Evolutionary conservation across 2,797 vertebrate species (phyloP), one percentile per base, ranked within the genome.

Genomic region (Liparis tanakae): DNA sequence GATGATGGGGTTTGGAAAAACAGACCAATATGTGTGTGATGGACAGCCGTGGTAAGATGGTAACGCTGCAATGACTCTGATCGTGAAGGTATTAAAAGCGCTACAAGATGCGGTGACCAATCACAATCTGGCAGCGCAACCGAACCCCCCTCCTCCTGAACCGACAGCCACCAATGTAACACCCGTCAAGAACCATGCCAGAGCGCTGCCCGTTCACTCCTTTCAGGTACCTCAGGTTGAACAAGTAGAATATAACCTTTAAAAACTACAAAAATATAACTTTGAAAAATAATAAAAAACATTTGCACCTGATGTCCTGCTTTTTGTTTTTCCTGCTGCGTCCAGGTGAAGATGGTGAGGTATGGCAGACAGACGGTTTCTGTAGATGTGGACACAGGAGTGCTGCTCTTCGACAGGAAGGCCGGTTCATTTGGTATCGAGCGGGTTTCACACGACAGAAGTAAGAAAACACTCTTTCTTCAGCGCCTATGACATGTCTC

Each of bases 51-150:
- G 10, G 10, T 61, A 7, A 8, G 0, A 25, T 17, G 61, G 1
- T 74, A 63, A 72, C 41, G 15, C 10, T 48, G 9, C 6, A 12
- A 18, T 56, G 70, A 37, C 2, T 76, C 43, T 86, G 22, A 44
- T 36, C 37, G 7, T 74, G 0, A 79, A 96, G 95, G 95, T 96
- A 54, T 82, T 95, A 46, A 93, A 93, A 82, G 95, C 94, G 1
- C 88, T 96, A 33, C 94, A 95, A 83, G 94, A 95, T 56, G 94
- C 95, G 2, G 92, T 95, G 70, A 85, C 90, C 72, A 95, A 91
- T 88, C 94, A 95, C 86, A 95, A 95, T 69, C 87, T 96, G 83
- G 93, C 93, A 50, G 89, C 74, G 58, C 94, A 95, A 78, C 87
- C 92, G 4, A 84, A 62, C 65, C 82, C 85, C 1, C 67, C 81